Percentiles rank a stretch among this genome's conserved stretches.
Conservation (phyloP, 2,888 invertebrate genomes). For the Dioctria rufipes region DNA sequence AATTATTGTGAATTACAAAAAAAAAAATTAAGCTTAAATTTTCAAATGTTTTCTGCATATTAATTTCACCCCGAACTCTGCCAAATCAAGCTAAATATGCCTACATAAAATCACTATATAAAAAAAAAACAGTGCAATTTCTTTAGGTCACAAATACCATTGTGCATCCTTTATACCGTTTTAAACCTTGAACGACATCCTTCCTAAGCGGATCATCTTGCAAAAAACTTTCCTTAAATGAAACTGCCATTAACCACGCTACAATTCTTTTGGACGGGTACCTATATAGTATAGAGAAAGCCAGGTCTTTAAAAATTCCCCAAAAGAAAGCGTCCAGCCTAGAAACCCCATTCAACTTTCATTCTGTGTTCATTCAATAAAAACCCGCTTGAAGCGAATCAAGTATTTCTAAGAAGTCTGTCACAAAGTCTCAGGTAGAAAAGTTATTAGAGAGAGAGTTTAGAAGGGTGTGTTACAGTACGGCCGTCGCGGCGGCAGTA, state of each 20-base stretch:
- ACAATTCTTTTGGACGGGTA: background rate
- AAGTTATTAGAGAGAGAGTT: background rate
- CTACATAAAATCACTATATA: too few relatives aligned
- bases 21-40: too few relatives aligned
- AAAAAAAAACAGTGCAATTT: too few relatives aligned
- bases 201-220: background rate
- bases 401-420: too few relatives aligned
- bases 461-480: background rate
- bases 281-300: background rate
- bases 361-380: background rate
- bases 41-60: too few relatives aligned
- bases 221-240: background rate
- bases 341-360: background rate
- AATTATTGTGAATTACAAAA: too few relatives aligned
- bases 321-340: background rate
- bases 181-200: background rate
- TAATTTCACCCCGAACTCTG: too few relatives aligned
- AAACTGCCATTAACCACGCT: constrained; percentile 9
- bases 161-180: background rate
- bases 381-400: constrained; percentile 1
- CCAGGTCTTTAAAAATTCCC: background rate
- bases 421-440: background rate
- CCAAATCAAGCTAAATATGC: too few relatives aligned
- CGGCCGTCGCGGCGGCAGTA: background rate
- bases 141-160: background rate